Base-by-base conservation (phyloP, 2,113 vertebrate genomes). In the Oreochromis spilurus region DNA sequence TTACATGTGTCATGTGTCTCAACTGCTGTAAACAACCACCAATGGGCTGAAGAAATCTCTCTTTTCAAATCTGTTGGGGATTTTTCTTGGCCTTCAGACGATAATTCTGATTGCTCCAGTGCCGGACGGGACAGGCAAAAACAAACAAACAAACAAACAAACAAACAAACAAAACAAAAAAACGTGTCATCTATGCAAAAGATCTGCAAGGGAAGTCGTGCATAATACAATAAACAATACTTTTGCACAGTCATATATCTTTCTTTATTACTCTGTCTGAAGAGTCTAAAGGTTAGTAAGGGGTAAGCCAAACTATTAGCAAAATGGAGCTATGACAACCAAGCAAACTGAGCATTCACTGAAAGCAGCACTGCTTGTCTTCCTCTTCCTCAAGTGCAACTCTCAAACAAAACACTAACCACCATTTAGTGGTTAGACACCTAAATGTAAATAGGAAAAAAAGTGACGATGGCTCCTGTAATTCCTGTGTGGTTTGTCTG, bases 401-500 rank as follows among this genome's bases (percentile, higher is more conserved):
- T 75, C 16, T 75, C 70, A 29, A 50, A 75, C 40, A 75, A 72
- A 72, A 45, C 21, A 72, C 67, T 24, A 45, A 72, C 21, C 67
- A 72, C 67, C 38, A 1, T 26, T 45, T 45, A 17, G 38, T 5
- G 67, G 67, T 72, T 16, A 72, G 67, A 72, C 13, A 72, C 40
- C 7, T 17, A 45, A 45, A 72, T 24, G 38, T 72, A 72, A 43
- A 72, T 72, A 70, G n/a, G 36, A 24, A 24, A 40, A 40, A 14
- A 0, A 24, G 12, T 43, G 65, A 43, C 36, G 0, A 24, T 43
- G 7, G 65, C 65, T 43, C 36, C 65, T 70, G 65, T 43, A 40
- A 70, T 70, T 70, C 65, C 65, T 70, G n/a, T 70, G 65, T 1
- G 36, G 38, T 70, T 43, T 70, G 65, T 70, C 65, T 70, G 65